A percentile compares a stretch with the other conserved stretches of the same genome.
Conservation (phyloP, 2,888 invertebrate genomes). For the Drosophila gaucha region DNA sequence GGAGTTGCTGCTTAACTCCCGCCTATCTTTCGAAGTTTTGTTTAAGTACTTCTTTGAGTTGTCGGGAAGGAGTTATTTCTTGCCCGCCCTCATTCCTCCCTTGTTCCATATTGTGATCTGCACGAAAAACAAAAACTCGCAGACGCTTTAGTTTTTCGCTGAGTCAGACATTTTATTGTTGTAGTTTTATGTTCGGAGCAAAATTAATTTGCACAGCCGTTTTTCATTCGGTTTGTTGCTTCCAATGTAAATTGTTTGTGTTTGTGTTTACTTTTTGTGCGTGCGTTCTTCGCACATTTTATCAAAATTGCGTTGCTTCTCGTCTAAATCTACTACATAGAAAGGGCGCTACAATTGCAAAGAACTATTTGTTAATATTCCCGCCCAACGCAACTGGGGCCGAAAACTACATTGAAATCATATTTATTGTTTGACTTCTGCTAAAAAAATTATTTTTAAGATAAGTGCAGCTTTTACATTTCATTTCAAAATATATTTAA, state of each 20-base stretch:
- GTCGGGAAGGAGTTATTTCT: background rate
- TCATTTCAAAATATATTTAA: no score
- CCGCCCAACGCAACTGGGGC: no score
- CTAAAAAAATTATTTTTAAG: no score
- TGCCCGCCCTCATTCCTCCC: no score
- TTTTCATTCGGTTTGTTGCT: slow-evolving; percentile 71
- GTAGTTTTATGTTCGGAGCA: slow-evolving; percentile 60
- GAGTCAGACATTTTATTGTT: slow-evolving; percentile 49
- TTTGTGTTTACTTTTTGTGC: slow-evolving; percentile 36
- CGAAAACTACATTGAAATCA: no score
- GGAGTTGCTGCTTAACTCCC: background rate
- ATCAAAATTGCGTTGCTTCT: slow-evolving; percentile 69
- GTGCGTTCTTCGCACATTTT: slow-evolving; percentile 76
- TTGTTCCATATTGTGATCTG: no score
- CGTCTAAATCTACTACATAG: no score
- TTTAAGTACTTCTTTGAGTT: background rate
- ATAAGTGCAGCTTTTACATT: no score
- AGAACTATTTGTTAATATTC: no score
- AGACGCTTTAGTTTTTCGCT: slow-evolving; percentile 47
- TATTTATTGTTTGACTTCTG: no score
- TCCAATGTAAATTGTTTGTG: slow-evolving; percentile 64
- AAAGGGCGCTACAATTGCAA: no score
- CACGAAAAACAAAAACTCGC: no score
- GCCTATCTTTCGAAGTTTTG: background rate
- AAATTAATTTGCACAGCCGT: slow-evolving; percentile 76